A percentile compares a stretch with the other conserved stretches of the same genome.
Evolutionary conservation across 1,140 invertebrate genomes (phyloP).

Genomic region (Drosophila navojoa): DNA sequence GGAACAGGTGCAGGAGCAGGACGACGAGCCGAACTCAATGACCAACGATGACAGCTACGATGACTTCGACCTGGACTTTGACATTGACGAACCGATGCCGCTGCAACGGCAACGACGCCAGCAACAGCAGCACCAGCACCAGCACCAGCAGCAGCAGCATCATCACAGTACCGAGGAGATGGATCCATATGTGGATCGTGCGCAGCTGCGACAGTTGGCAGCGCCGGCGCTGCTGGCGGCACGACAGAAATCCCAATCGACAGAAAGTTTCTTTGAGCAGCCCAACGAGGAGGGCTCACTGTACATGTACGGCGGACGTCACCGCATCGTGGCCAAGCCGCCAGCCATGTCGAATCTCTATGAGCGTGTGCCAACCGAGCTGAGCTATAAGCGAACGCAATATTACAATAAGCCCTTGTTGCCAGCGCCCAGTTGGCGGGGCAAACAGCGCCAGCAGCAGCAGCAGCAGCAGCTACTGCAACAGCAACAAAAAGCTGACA

Average conservation of each 20-base stretch:
- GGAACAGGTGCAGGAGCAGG: constrained; percentile 64
- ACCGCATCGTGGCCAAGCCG: constrained; percentile 67
- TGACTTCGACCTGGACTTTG: constrained; percentile 72
- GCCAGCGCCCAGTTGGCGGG: constrained; percentile 74
- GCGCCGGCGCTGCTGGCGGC: constrained; percentile 55
- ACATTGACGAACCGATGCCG: constrained; percentile 51
- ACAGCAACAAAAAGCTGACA: constrained; percentile 65
- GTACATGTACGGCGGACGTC: constrained; percentile 79
- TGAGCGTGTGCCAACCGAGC: constrained; percentile 68
- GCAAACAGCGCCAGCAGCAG: constrained; percentile 60
- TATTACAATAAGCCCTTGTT: constrained; percentile 46
- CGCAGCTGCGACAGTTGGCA: constrained; percentile 59
- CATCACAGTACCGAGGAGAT: constrained; percentile 42
- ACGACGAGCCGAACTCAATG: constrained; percentile 29
- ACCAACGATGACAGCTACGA: constrained; percentile 64
- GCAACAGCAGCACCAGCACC: constrained; percentile 33
- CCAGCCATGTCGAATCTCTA: constrained; percentile 69
- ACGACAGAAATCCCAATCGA: constrained; percentile 75
- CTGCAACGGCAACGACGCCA: constrained; percentile 1
- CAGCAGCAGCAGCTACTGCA: constrained; percentile 32
- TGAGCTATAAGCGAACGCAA: constrained; percentile 37
- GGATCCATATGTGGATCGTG: constrained; percentile 64
- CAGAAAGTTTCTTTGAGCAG: constrained; percentile 79
- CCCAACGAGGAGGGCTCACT: constrained; percentile 79
- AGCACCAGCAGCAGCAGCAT: not conserved